These are phyloP conservation scores for Siderastrea siderea DNA, from an alignment of 92 coral and sea anemone species.

Conservation along the genomic window DNA sequence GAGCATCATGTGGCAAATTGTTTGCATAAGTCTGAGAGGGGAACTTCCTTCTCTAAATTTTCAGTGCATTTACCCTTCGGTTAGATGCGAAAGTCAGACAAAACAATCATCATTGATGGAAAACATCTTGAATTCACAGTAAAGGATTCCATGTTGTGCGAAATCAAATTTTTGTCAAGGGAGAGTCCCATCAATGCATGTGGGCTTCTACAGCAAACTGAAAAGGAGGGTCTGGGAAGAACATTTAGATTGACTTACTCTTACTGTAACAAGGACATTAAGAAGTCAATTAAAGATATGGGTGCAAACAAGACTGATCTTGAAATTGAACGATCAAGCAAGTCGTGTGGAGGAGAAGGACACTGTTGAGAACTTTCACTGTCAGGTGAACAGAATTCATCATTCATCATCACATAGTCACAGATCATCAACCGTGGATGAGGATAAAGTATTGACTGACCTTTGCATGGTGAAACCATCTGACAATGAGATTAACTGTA, in stretches of 20 bases:
- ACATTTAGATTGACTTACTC: slow-evolving; percentile 59
- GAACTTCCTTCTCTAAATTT: no score
- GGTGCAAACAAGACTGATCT: slow-evolving; percentile 70
- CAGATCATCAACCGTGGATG: slow-evolving; percentile 57
- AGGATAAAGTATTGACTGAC: slow-evolving; percentile 47
- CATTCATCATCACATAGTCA: slow-evolving; percentile 59
- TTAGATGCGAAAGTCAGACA: no score
- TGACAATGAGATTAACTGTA: not conserved
- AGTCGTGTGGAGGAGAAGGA: slow-evolving; percentile 53
- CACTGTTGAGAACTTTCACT: slow-evolving; percentile 52
- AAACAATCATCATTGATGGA: no score
- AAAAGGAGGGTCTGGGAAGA: slow-evolving; percentile 58
- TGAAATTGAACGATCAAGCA: slow-evolving; percentile 58
- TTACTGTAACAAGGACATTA: slow-evolving; percentile 43
- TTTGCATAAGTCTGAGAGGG: no score
- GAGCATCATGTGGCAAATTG: no score
- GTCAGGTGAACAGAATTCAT: slow-evolving; percentile 23
- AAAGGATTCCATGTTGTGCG: no score
- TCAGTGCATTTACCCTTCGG: no score
- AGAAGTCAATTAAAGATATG: slow-evolving; percentile 57
- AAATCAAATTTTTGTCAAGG: no score
- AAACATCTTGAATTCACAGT: no score
- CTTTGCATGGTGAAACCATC: slow-evolving; percentile 51
- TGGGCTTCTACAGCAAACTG: slow-evolving; percentile 77
- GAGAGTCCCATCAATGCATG: no score